phyloP scores from a whole-genome alignment of 2,888 invertebrate species.

The Drosophila nr. medialis region DNA sequence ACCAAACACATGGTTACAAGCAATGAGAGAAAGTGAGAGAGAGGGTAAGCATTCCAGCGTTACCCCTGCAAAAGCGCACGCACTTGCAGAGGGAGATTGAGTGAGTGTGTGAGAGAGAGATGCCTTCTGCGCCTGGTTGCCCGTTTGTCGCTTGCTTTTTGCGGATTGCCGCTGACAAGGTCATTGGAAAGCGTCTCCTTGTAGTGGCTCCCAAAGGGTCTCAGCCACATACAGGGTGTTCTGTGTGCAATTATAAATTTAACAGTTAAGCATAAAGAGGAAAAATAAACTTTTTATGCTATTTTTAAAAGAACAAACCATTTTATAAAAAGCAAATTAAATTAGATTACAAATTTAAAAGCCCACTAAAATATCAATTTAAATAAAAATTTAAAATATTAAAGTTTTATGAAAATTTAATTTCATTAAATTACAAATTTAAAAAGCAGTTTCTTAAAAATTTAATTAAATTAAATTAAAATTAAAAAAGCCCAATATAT shows the following conservation, averaged over 20 bases:
- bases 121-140: background rate
- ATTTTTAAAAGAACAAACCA: background rate
- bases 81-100: conserved; percentile 10
- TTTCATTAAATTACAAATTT: background rate
- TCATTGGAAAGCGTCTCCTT: conserved; percentile 72
- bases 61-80: conserved; percentile 39
- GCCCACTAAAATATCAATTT: background rate
- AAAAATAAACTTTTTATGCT: background rate
- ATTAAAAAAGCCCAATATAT: conserved; percentile 10
- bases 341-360: background rate
- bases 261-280: background rate
- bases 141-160: conserved; percentile 8
- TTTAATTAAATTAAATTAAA: background rate
- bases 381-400: background rate
- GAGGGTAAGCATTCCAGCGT: conserved; percentile 20
- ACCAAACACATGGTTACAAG: conserved; percentile 47
- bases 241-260: background rate
- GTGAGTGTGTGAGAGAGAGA: background rate
- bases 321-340: background rate
- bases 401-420: too few relatives aligned
- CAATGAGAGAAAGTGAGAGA: conserved; percentile 2
- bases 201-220: conserved; percentile 52
- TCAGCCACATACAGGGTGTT: conserved; percentile 59
- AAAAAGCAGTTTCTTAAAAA: background rate
- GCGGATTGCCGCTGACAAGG: conserved; percentile 66